A percentile compares a stretch with the other conserved stretches of the same genome.
These are phyloP conservation scores for Schizaphis graminum DNA, from an alignment of 2,888 invertebrate species.

Conservation along the genomic window DNA sequence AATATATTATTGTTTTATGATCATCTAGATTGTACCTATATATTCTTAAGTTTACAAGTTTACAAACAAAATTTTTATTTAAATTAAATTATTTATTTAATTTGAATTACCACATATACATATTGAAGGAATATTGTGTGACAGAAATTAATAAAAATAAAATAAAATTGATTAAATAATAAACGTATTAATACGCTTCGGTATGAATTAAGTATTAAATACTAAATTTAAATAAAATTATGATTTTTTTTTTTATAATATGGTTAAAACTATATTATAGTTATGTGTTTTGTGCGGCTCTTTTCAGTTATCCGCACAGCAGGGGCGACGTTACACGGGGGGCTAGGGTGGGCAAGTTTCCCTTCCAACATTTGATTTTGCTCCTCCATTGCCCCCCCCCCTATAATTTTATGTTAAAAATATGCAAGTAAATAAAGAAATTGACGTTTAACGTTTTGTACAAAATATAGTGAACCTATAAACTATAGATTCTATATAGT, in stretches of 20 bases:
- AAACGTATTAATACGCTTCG: not conserved
- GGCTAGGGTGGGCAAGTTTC: too few relatives aligned
- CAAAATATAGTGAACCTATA: too few relatives aligned
- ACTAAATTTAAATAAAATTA: not conserved
- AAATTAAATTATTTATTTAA: not conserved
- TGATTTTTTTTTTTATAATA: too few relatives aligned
- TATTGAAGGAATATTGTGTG: not conserved
- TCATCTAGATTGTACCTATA: not conserved
- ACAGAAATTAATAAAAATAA: not conserved
- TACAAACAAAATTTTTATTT: not conserved
- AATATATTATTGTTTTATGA: not conserved
- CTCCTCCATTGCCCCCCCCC: too few relatives aligned
- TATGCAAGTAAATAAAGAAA: too few relatives aligned
- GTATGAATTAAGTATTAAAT: not conserved
- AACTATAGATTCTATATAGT: too few relatives aligned
- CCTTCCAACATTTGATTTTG: too few relatives aligned
- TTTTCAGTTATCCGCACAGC: not conserved
- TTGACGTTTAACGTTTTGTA: too few relatives aligned
- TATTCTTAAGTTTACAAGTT: not conserved
- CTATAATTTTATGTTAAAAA: too few relatives aligned
- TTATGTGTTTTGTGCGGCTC: not conserved
- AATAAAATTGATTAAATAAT: not conserved
- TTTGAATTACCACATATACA: not conserved
- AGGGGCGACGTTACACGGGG: not conserved
- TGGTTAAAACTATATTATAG: not conserved